These are phyloP conservation scores for Palythoa heliodiscus DNA, from an alignment of 92 coral and sea anemone species.

Conservation along the genomic window DNA sequence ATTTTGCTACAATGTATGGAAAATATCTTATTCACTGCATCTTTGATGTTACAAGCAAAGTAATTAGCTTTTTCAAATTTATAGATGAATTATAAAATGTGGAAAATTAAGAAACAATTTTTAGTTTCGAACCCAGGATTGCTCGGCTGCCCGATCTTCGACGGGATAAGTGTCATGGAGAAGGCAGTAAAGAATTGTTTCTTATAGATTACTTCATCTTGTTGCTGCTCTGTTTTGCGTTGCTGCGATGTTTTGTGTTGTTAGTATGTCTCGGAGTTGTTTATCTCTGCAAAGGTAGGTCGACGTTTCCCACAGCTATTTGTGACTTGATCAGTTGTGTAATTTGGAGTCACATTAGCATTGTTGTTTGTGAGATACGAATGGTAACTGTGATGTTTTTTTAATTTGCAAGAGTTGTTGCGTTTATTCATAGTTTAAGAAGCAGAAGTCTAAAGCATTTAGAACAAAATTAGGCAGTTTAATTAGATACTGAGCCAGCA, in stretches of 20 bases:
- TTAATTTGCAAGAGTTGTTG: neutral
- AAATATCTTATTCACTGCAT: too few relatives aligned
- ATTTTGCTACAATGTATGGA: too few relatives aligned
- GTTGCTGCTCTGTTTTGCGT: neutral
- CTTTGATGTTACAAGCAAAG: too few relatives aligned
- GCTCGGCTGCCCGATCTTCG: constrained; percentile 33
- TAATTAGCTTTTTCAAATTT: too few relatives aligned
- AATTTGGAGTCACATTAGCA: neutral
- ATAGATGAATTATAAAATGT: neutral
- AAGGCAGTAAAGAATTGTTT: constrained; percentile 23
- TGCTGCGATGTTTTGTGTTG: constrained; percentile 29
- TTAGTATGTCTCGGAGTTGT: constrained; percentile 16
- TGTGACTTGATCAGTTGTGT: constrained; percentile 1
- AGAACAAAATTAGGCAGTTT: neutral
- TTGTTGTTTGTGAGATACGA: constrained; percentile 21
- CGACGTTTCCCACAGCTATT: neutral
- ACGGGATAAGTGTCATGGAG: constrained; percentile 18
- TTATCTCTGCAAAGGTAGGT: constrained; percentile 41
- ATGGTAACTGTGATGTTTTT: neutral
- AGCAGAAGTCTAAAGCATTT: neutral
- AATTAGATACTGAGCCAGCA: neutral
- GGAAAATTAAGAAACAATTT: neutral
- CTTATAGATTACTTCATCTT: neutral
- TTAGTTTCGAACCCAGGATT: constrained; percentile 23
- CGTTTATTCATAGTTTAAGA: neutral